Base-by-base conservation (phyloP, 2,888 invertebrate genomes). In the Tyria jacobaeae region DNA sequence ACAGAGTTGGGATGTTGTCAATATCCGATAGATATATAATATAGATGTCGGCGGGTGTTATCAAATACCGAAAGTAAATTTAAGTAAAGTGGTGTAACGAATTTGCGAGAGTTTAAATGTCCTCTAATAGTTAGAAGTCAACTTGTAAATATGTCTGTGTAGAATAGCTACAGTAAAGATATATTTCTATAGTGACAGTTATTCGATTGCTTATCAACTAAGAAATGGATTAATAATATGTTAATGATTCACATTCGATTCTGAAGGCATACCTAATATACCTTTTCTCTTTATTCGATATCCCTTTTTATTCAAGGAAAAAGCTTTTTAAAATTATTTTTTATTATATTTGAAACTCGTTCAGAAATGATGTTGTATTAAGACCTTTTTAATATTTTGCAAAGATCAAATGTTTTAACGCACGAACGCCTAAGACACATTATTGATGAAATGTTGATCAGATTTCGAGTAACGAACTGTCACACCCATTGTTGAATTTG, bases 71-170 rank as follows among this genome's bases (percentile, higher is more conserved):
- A 7, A 49, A 57, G n/a, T 56, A 44, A 55, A 25, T 52, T 17
- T 62, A 62, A 57, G 57, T 62, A 62, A 54, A 49, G 39, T 44
- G 49, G 41, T 54, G 49, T 54, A 62, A 62, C 53, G 62, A 62
- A 62, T 62, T 58, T 47, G 39, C 52, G 62, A 58, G 25, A 34
- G 25, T 57, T 24, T 51, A 62, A 25, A 47, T 51, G 41, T 34
- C 31, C 35, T 24, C 21, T 53, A 7, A 34, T 57, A 53, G 53
- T 49, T 47, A 48, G 21, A 41, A n/a, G 41, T 54, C 48, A 48
- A 39, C 37, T 17, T 57, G 62, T 57, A 58, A 62, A 62, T 62
- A 57, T 53, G 24, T 54, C 34, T 58, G n/a, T 39, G 12, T 14
- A 27, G 14, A 35, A 6, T 17, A 35, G 39, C 24, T 25, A 39